These are phyloP conservation scores for Lysiphlebus fabarum DNA, from an alignment of 1,140 invertebrate species.

Conservation along the genomic window DNA sequence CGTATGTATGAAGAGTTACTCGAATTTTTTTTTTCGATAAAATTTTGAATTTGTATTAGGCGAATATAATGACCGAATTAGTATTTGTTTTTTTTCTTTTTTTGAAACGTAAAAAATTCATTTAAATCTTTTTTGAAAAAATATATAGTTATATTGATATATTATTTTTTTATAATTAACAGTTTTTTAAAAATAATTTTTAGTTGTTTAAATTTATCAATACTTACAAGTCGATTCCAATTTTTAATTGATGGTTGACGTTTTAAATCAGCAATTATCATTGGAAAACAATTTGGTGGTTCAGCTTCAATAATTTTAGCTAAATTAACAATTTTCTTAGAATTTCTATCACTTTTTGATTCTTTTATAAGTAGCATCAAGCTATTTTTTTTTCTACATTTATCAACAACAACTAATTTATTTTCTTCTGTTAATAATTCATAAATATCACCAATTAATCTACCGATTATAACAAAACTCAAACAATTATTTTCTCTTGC, in stretches of 20 bases:
- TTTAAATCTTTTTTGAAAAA: not conserved
- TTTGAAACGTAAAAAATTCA: not conserved
- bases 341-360: not conserved
- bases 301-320: constrained; percentile 4
- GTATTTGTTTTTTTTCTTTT: not conserved
- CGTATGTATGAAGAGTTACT: too few species aligned
- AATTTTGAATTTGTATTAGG: too few species aligned
- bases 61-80: too few species aligned
- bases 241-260: constrained; percentile 12
- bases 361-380: constrained; percentile 10
- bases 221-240: constrained; percentile 14
- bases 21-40: too few species aligned
- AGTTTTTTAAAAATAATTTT: not conserved
- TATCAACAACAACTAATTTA: not conserved
- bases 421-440: not conserved
- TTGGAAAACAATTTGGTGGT: not conserved
- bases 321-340: constrained; percentile 1
- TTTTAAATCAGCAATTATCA: constrained; percentile 6
- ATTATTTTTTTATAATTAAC: not conserved
- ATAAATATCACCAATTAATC: constrained; percentile 14
- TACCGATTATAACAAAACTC: not conserved
- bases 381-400: not conserved
- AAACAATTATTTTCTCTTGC: constrained; percentile 5
- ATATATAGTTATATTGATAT: not conserved
- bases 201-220: not conserved